phyloP scores from a whole-genome alignment of 2,797 vertebrate species.

The Picus viridis region DNA sequence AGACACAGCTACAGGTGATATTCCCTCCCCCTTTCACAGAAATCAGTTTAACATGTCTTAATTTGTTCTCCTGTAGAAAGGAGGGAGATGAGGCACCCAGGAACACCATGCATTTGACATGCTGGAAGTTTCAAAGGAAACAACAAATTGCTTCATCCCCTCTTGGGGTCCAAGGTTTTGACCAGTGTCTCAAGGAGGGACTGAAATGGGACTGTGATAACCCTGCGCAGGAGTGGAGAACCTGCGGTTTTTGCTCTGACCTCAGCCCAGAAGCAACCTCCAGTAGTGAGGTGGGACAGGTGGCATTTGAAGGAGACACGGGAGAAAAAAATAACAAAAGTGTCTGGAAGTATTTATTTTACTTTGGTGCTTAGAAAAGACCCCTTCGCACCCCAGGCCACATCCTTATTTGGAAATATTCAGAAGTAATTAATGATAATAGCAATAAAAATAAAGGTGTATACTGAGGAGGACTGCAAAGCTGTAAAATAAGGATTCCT shows the following conservation, averaged over 20 bases:
- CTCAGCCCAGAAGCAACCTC: not conserved
- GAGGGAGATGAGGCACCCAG: not conserved
- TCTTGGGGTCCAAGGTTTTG: not conserved
- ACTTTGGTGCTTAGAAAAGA: not conserved
- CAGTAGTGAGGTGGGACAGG: rapidly evolving
- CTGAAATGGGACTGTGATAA: not conserved
- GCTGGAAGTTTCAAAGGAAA: not conserved
- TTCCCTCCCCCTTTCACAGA: not conserved
- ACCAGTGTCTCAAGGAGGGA: not conserved
- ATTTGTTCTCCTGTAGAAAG: not conserved
- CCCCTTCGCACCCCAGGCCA: not conserved
- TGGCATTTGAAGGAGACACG: not conserved
- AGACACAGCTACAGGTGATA: not conserved
- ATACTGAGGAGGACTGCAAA: not conserved
- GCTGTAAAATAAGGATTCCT: not conserved
- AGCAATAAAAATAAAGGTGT: not conserved
- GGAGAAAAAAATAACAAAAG: not conserved
- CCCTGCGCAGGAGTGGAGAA: not conserved
- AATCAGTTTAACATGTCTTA: not conserved
- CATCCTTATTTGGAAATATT: not conserved
- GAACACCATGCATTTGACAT: not conserved
- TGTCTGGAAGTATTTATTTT: not conserved
- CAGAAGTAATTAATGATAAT: not conserved
- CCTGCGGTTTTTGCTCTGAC: not conserved
- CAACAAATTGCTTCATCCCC: not conserved